Conservation (phyloP, 1,140 invertebrate species). For the Euborellia annulipes region DNA sequence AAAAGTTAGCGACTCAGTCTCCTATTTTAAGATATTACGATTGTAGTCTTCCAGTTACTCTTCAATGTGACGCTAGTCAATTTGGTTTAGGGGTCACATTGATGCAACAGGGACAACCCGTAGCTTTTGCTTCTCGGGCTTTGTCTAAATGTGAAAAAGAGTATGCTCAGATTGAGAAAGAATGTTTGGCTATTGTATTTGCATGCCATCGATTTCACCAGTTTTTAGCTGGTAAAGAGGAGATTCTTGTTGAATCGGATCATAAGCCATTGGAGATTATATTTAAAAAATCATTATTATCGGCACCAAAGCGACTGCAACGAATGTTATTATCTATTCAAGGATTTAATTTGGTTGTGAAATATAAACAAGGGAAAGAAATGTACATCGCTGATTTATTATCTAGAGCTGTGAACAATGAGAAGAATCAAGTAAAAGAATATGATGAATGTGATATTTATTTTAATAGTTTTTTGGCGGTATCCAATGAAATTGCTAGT, state of each 20-base stretch:
- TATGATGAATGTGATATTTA: too few relatives aligned
- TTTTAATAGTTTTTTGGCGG: too few relatives aligned
- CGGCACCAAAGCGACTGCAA: slow-evolving; percentile 26
- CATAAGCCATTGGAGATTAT: slow-evolving; percentile 28
- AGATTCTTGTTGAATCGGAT: slow-evolving; percentile 29
- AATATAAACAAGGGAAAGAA: slow-evolving; percentile 11
- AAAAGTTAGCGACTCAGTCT: slow-evolving; percentile 13
- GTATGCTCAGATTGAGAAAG: slow-evolving; percentile 30
- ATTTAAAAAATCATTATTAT: slow-evolving; percentile 24
- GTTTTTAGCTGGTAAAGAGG: too few relatives aligned
- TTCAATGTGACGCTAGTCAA: slow-evolving; percentile 9
- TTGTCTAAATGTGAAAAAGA: slow-evolving; percentile 16
- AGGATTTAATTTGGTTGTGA: slow-evolving; percentile 21
- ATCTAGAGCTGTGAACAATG: too few relatives aligned
- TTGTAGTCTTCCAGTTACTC: slow-evolving; percentile 5
- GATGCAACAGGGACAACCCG: slow-evolving; percentile 17
- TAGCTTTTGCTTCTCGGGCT: slow-evolving; percentile 21
- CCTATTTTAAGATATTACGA: slow-evolving; percentile 21
- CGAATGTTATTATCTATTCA: slow-evolving; percentile 27
- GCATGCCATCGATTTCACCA: slow-evolving; percentile 25
- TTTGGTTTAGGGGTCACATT: slow-evolving; percentile 16
- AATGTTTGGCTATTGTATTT: slow-evolving; percentile 32
- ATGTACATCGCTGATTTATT: slow-evolving; percentile 1
- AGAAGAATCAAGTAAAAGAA: too few relatives aligned
- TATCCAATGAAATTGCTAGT: too few relatives aligned